Conservation (phyloP, 1,140 invertebrate genomes). For the Drosophila sturtevanti region DNA sequence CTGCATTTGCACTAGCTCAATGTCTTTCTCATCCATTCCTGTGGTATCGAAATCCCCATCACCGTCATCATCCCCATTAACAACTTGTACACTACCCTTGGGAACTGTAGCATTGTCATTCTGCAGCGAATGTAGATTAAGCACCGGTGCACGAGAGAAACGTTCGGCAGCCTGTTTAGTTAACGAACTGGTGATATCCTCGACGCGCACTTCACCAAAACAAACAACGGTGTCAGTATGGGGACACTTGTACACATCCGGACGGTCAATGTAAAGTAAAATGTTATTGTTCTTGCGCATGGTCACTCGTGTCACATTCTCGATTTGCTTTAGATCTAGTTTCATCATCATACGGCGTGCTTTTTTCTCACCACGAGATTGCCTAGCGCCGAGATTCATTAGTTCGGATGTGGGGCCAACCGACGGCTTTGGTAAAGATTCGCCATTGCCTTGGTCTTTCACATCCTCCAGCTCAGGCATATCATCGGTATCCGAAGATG, state of each 20-base stretch:
- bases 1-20: constrained; percentile 65
- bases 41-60: constrained; percentile 2
- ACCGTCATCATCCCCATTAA: constrained; percentile 7
- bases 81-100: background rate
- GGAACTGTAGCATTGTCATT: background rate
- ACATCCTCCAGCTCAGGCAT: constrained; percentile 15
- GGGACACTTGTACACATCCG: constrained; percentile 51
- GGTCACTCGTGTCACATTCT: constrained; percentile 46
- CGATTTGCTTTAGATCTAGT: constrained; percentile 49
- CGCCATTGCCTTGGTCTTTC: background rate
- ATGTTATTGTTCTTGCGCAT: constrained; percentile 64
- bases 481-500: constrained; percentile 35
- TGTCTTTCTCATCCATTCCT: constrained; percentile 54
- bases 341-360: constrained; percentile 60
- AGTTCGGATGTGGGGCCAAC: background rate
- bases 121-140: background rate
- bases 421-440: background rate
- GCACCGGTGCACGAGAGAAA: background rate
- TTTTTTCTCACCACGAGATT: constrained; percentile 62
- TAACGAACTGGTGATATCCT: constrained; percentile 44
- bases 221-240: constrained; percentile 45
- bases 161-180: constrained; percentile 43
- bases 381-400: background rate
- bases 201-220: constrained; percentile 52
- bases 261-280: constrained; percentile 47